Percentiles rank a stretch among this genome's conserved stretches.
Evolutionary conservation across 2,888 invertebrate genomes (phyloP).

Genomic region (Orgyia antiqua): DNA sequence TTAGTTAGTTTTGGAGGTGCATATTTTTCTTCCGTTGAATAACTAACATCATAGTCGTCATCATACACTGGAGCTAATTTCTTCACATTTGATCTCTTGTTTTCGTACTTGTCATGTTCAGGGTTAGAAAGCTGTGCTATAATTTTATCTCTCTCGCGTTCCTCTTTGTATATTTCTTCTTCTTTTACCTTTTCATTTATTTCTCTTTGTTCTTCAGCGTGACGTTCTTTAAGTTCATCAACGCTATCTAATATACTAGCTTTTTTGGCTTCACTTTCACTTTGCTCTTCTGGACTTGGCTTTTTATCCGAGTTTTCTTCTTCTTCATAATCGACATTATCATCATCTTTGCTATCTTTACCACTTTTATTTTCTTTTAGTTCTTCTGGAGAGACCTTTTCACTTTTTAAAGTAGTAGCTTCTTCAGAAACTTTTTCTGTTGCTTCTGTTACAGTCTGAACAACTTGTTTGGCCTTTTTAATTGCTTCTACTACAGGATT

Average conservation of each 20-base stretch:
- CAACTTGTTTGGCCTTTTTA: slow-evolving; percentile 11
- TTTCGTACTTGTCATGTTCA: slow-evolving; percentile 37
- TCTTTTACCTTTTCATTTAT: slow-evolving; percentile 58
- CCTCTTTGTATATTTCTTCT: slow-evolving; percentile 56
- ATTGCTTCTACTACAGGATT: slow-evolving; percentile 30
- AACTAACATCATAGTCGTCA: slow-evolving; percentile 52
- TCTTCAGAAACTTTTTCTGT: background rate
- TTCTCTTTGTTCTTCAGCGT: slow-evolving; percentile 52
- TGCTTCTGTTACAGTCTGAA: slow-evolving; percentile 1
- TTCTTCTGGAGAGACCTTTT: slow-evolving; percentile 1
- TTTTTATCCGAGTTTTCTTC: slow-evolving; percentile 23
- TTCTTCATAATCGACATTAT: slow-evolving; percentile 45
- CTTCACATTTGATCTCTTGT: slow-evolving; percentile 12
- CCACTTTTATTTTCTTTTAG: background rate
- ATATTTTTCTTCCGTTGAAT: slow-evolving; percentile 44
- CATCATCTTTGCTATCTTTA: slow-evolving; percentile 21
- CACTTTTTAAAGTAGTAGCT: background rate
- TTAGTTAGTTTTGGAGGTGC: slow-evolving; percentile 25
- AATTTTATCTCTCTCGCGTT: slow-evolving; percentile 41
- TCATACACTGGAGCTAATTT: slow-evolving; percentile 42
- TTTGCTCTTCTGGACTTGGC: slow-evolving; percentile 34
- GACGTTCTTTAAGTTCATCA: slow-evolving; percentile 59
- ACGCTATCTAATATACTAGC: slow-evolving; percentile 54
- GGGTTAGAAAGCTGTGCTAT: slow-evolving; percentile 18
- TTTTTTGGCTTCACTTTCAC: slow-evolving; percentile 55